Base-by-base conservation (phyloP, 2,888 invertebrate species). In the Acleris literana region DNA sequence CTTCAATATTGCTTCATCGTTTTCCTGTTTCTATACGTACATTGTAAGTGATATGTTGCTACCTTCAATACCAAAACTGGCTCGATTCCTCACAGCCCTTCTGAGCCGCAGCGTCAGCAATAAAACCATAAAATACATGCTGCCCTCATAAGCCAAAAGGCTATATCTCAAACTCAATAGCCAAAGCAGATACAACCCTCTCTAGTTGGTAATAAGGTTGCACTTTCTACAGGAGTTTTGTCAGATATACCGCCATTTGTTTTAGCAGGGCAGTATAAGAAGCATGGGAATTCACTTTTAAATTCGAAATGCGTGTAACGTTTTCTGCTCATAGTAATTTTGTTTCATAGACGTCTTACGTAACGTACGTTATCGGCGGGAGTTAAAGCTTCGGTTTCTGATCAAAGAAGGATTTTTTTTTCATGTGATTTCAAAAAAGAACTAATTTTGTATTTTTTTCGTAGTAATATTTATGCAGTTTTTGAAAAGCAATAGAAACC, bases 211-310 rank as follows among this genome's bases (percentile, higher is more conserved):
- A 25, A 1, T 6, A 25, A 6, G 25, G 25, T 25, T 25, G 25
- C 25, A 7, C 1, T 25, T 25, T 6, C 25, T 25, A 6, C 6
- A 7, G 25, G 25, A 25, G 25, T 25, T 25, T 25, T 7, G 6
- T 25, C 25, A 25, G 25, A 25, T 1, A 25, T 25, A 25, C 25
- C 6, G 1, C 6, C 25, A 25, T 25, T 25, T 25, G 6, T 25
- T 6, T 6, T 6, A 25, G 25, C 25, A 6, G 25, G 6, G 1
- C 25, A 25, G 25, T 6, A 25, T 51, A 54, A 16, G 60, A n/a
- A 25, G 9, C 59, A 60, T 55, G 64, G 55, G 60, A 60, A 60
- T 60, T 60, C 5, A 65, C 43, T 65, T 60, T 65, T 55, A 49
- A 64, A 52, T 58, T 57, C 59, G 22, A n/a, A 17, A 46, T n/a